phyloP scores from a whole-genome alignment of 2,113 vertebrate genomes.

The Notarius quadriscutis region DNA sequence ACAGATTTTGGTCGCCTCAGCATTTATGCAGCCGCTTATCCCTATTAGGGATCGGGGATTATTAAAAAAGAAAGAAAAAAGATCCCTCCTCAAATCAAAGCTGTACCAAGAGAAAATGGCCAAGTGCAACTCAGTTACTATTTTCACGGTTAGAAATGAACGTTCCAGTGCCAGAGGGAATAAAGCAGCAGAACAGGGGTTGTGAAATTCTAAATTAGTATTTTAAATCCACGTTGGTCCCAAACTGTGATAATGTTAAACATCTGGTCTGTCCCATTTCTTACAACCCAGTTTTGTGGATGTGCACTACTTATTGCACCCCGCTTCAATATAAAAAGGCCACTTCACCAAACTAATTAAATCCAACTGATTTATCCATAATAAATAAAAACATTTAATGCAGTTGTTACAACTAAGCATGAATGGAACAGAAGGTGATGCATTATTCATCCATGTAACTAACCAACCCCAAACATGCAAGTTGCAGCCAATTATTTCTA shows the following conservation, averaged over 20 bases:
- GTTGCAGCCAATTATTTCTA: not conserved
- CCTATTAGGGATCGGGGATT: not conserved
- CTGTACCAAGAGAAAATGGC: not conserved
- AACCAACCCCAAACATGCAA: not conserved
- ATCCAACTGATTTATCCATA: not conserved
- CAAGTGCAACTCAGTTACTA: not conserved
- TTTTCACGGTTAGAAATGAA: not conserved
- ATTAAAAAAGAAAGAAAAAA: not conserved
- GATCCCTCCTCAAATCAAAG: not conserved
- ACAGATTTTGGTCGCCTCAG: not conserved
- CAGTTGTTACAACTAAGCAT: not conserved
- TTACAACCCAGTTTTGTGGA: slow-evolving; percentile 5
- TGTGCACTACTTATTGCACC: not conserved
- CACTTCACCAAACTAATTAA: not conserved
- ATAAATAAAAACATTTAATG: not conserved
- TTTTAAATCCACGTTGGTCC: not conserved
- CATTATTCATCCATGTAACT: not conserved
- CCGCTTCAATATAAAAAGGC: not conserved
- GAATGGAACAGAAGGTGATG: not conserved
- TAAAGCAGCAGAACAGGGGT: not conserved
- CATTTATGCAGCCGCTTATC: not conserved
- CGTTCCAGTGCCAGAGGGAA: not conserved
- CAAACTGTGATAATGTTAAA: not conserved
- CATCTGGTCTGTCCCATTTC: not conserved
- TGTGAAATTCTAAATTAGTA: not conserved